Conservation (phyloP, 1,140 invertebrate genomes). For the Philaenus spumarius region DNA sequence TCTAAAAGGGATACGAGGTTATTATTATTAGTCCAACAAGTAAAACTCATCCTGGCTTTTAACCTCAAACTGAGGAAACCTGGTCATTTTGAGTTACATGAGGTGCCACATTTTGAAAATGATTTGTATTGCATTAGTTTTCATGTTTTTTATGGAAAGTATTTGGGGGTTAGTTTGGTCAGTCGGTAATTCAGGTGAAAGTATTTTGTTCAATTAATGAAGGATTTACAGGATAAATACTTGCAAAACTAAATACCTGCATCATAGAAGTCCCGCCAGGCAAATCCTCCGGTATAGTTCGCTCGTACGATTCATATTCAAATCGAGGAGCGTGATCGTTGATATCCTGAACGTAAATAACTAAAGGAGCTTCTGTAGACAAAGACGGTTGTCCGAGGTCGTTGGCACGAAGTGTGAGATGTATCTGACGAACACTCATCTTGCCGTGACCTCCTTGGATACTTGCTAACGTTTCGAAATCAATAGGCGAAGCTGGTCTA, state of each 20-base stretch:
- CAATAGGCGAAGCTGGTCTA: slow-evolving; percentile 56
- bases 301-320: slow-evolving; percentile 62
- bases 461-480: slow-evolving; percentile 59
- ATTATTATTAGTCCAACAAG: no score
- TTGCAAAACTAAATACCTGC: slow-evolving; percentile 45
- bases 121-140: no score
- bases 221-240: no score
- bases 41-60: no score
- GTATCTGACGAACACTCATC: slow-evolving; percentile 39
- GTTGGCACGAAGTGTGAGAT: slow-evolving; percentile 66
- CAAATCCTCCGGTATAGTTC: slow-evolving; percentile 74
- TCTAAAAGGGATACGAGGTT: no score
- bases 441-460: background rate
- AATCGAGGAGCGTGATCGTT: slow-evolving; percentile 84
- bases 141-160: no score
- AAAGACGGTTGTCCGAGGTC: slow-evolving; percentile 74
- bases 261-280: slow-evolving; percentile 69
- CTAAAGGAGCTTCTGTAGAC: slow-evolving; percentile 63
- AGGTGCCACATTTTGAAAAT: no score
- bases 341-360: slow-evolving; percentile 77
- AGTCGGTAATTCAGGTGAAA: no score
- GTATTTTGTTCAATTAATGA: no score
- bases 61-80: no score
- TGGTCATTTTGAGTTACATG: no score
- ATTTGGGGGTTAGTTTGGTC: no score